Conservation (phyloP, 1,140 invertebrate species). For the Leptonema lineaticorne region DNA sequence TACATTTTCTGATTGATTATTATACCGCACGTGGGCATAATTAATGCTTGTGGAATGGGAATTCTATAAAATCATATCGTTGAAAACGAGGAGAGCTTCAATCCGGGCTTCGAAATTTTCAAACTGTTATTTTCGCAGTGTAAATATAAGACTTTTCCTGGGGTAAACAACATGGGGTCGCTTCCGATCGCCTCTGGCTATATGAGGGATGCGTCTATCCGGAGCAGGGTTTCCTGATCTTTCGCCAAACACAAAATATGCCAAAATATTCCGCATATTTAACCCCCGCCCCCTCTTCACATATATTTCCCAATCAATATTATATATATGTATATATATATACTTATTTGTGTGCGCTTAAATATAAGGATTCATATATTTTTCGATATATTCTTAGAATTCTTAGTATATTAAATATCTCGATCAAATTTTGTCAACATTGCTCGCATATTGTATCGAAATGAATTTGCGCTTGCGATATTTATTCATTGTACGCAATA, state of each 20-base stretch:
- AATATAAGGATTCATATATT: too few relatives aligned
- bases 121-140: conserved; percentile 41
- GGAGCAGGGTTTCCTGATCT: conserved; percentile 13
- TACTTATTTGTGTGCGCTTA: too few relatives aligned
- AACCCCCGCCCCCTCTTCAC: too few relatives aligned
- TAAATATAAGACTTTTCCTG: conserved; percentile 39
- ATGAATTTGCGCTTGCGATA: too few relatives aligned
- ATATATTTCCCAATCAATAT: too few relatives aligned
- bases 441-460: too few relatives aligned
- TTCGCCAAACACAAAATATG: conserved; percentile 7
- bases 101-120: conserved; percentile 29
- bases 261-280: too few relatives aligned
- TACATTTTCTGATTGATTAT: background rate
- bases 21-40: background rate
- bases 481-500: too few relatives aligned
- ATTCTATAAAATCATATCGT: conserved; percentile 16
- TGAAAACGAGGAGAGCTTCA: conserved; percentile 7
- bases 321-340: too few relatives aligned
- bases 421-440: too few relatives aligned
- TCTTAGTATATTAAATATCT: too few relatives aligned
- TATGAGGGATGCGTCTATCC: conserved; percentile 14
- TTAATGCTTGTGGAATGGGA: background rate
- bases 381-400: too few relatives aligned
- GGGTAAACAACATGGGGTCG: conserved; percentile 36
- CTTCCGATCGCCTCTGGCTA: conserved; percentile 33